phyloP scores from a whole-genome alignment of 2,888 invertebrate genomes.

The Parnassius glacialis region DNA sequence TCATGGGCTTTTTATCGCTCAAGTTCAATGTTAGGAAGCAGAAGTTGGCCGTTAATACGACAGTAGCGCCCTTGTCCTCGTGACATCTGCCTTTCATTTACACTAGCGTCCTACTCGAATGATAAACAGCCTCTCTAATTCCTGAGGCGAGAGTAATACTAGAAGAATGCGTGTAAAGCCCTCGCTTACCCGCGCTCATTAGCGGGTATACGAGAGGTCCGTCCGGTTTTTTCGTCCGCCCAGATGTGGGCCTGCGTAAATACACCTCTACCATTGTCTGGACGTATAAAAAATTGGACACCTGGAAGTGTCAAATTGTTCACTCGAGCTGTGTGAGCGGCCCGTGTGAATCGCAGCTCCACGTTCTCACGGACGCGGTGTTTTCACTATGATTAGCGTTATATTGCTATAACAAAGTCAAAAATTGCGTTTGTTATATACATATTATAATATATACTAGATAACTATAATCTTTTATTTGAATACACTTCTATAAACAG shows the following conservation, averaged over 20 bases:
- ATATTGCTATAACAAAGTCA: slow-evolving; percentile 32
- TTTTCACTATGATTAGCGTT: slow-evolving; percentile 39
- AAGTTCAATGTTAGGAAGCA: slow-evolving; percentile 72
- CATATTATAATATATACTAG: background rate
- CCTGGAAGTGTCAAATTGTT: slow-evolving; percentile 81
- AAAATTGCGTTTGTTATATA: slow-evolving; percentile 19
- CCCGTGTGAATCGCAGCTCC: slow-evolving; percentile 64
- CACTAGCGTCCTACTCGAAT: slow-evolving; percentile 45
- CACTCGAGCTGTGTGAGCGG: slow-evolving; percentile 67
- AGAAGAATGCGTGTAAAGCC: slow-evolving; percentile 39
- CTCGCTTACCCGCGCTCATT: slow-evolving; percentile 56
- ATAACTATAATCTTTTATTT: too few relatives aligned
- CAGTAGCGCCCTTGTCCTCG: slow-evolving; percentile 57
- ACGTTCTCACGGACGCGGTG: slow-evolving; percentile 31
- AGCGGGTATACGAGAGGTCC: slow-evolving; percentile 75
- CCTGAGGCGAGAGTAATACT: slow-evolving; percentile 46
- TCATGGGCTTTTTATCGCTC: slow-evolving; percentile 70
- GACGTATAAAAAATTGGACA: slow-evolving; percentile 72
- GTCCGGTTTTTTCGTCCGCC: slow-evolving; percentile 71
- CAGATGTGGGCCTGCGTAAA: slow-evolving; percentile 76
- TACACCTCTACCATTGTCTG: slow-evolving; percentile 60
- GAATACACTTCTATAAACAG: too few relatives aligned
- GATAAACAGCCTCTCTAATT: slow-evolving; percentile 60
- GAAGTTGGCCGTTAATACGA: slow-evolving; percentile 50
- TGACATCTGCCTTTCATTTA: slow-evolving; percentile 61